These are phyloP conservation scores for Protaetia brevitarsis DNA, from an alignment of 1,140 invertebrate genomes.

Conservation along the genomic window DNA sequence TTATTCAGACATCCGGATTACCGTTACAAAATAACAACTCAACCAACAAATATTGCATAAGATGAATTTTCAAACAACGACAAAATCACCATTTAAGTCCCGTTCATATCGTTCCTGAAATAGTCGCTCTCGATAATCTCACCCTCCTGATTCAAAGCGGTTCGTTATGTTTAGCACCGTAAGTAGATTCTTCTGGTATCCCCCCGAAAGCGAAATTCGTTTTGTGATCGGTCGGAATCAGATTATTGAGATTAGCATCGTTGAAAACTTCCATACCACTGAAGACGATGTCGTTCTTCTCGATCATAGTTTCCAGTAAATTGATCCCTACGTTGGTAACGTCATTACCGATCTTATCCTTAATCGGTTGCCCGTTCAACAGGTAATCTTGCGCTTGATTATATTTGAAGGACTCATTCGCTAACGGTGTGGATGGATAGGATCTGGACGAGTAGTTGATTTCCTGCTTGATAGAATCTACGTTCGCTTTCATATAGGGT, in stretches of 20 bases:
- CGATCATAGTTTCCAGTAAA: slow-evolving; percentile 27
- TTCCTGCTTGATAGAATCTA: slow-evolving; percentile 35
- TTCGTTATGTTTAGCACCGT: slow-evolving; percentile 17
- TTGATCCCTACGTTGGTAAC: slow-evolving; percentile 32
- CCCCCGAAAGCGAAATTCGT: slow-evolving; percentile 20
- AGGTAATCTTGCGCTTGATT: slow-evolving; percentile 47
- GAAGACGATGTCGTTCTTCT: slow-evolving; percentile 33
- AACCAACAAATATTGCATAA: background rate
- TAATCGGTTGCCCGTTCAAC: slow-evolving; percentile 46
- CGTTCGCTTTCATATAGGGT: slow-evolving; percentile 49
- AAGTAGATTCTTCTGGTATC: slow-evolving; percentile 4
- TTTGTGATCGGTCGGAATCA: slow-evolving; percentile 23
- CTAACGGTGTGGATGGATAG: slow-evolving; percentile 61
- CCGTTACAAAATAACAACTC: background rate
- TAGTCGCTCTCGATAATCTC: background rate
- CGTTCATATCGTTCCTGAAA: slow-evolving; percentile 21
- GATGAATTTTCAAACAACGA: too few species aligned
- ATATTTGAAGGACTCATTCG: slow-evolving; percentile 58
- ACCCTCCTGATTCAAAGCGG: background rate
- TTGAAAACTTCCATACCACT: slow-evolving; percentile 35
- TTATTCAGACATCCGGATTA: too few species aligned
- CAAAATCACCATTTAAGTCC: background rate
- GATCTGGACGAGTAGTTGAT: slow-evolving; percentile 56
- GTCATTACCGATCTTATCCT: slow-evolving; percentile 35
- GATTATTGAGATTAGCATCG: slow-evolving; percentile 25